These are phyloP conservation scores for Nephrotoma guestfalica DNA, from an alignment of 2,888 invertebrate species.

Conservation along the genomic window DNA sequence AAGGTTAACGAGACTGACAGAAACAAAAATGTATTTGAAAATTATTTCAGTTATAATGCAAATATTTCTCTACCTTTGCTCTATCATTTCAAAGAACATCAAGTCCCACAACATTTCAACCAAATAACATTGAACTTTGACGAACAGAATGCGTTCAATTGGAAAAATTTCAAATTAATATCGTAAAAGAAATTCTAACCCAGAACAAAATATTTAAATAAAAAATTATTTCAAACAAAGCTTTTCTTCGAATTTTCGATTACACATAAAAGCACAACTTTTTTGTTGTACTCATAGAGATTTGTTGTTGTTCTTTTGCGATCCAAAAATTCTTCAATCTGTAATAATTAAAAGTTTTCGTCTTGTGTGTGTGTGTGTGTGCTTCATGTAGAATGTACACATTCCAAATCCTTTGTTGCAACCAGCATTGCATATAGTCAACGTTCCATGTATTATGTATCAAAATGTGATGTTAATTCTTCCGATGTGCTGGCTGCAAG, in stretches of 20 bases:
- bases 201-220: neutral
- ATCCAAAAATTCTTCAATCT: neutral
- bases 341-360: neutral
- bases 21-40: no score
- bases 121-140: no score
- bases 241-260: neutral
- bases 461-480: neutral
- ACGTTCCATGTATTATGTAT: neutral
- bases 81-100: no score
- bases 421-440: neutral
- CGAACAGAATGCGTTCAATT: no score
- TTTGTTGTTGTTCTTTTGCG: neutral
- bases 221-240: neutral
- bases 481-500: neutral
- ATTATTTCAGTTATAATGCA: no score
- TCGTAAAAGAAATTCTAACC: neutral
- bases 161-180: neutral
- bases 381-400: neutral
- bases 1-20: no score
- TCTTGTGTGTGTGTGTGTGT: neutral
- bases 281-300: neutral
- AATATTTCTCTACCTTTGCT: no score
- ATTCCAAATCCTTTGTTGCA: neutral
- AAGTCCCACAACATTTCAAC: no score
- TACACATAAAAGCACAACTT: neutral